Evolutionary conservation across 2,888 invertebrate genomes (phyloP).

Genomic region (Hanleya hanleyi): DNA sequence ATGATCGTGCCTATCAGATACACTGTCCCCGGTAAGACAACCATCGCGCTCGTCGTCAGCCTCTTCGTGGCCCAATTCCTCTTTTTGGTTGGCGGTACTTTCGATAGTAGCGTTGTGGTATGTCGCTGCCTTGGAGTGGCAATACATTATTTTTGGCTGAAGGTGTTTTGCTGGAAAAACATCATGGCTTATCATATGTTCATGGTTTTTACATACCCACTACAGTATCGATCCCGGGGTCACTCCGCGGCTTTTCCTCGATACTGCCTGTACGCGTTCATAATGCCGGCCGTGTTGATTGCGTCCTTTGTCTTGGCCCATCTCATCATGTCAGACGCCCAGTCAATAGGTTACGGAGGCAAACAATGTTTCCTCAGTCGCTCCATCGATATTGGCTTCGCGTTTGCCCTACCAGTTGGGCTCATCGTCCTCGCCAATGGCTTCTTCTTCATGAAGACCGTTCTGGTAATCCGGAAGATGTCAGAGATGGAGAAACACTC

Average conservation of each 20-base stretch:
- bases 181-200: background rate
- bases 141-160: background rate
- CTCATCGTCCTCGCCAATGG: background rate
- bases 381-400: background rate
- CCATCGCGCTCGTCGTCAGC: background rate
- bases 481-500: background rate
- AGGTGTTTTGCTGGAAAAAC: background rate
- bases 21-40: background rate
- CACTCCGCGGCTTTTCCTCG: background rate
- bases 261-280: background rate
- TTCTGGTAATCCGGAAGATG: background rate
- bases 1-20: background rate
- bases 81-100: background rate
- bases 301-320: background rate
- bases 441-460: background rate
- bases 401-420: background rate
- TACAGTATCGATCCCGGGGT: too few species aligned
- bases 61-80: background rate
- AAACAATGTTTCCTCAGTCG: background rate
- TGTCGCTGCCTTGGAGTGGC: background rate
- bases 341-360: background rate
- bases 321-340: background rate
- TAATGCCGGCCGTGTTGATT: background rate
- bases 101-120: background rate
- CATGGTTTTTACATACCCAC: background rate